phyloP scores from a whole-genome alignment of 1,140 invertebrate species.

The Procambarus virginalis region DNA sequence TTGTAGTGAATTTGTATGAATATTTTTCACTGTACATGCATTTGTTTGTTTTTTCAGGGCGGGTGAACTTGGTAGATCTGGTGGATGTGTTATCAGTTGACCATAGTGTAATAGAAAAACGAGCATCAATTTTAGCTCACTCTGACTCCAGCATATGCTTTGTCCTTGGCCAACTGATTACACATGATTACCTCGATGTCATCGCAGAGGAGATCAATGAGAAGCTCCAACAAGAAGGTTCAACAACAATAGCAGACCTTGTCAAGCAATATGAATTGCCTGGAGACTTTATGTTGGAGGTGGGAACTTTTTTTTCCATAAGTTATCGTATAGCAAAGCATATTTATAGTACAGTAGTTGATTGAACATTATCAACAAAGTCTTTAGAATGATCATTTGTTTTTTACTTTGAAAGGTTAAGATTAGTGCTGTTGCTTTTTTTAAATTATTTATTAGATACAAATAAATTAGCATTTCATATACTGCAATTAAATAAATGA shows the following conservation, averaged over 20 bases:
- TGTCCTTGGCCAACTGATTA: conserved; percentile 91
- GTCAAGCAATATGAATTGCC: conserved; percentile 93
- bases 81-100: conserved; percentile 34
- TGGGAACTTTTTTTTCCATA: conserved; percentile 71
- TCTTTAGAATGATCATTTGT: too few species aligned
- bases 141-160: conserved; percentile 81
- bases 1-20: not conserved
- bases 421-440: too few species aligned
- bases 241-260: conserved; percentile 89
- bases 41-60: conserved; percentile 70
- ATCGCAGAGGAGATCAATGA: conserved; percentile 96
- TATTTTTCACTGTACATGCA: conserved; percentile 76
- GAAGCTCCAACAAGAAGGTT: conserved; percentile 87
- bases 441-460: too few species aligned
- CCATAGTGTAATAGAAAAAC: conserved; percentile 46
- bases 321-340: too few species aligned
- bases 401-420: too few species aligned
- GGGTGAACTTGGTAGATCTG: conserved; percentile 52
- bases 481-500: too few species aligned
- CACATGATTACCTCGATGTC: conserved; percentile 85
- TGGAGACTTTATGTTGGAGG: conserved; percentile 87
- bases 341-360: too few species aligned
- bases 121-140: conserved; percentile 59
- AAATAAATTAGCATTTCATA: too few species aligned
- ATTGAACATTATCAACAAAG: too few species aligned